Percentiles rank a stretch among this genome's conserved stretches.
Conservation (phyloP, 2,797 vertebrate species). For the Hozukius guyotensis region DNA sequence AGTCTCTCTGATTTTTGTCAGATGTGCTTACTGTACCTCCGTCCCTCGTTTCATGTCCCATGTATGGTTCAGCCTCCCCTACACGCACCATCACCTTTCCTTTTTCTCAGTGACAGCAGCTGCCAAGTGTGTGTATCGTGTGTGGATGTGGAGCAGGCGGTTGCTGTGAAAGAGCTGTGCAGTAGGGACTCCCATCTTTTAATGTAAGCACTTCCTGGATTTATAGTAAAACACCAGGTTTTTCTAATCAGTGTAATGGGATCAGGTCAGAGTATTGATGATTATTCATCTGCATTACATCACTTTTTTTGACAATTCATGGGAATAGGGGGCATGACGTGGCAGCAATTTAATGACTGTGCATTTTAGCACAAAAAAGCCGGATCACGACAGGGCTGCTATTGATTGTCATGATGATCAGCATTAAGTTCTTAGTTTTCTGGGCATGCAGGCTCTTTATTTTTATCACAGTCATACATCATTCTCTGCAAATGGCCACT, state of each 20-base stretch:
- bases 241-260: conserved; percentile 44
- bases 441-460: not conserved
- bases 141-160: not conserved
- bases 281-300: conserved; percentile 11
- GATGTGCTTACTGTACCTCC: not conserved
- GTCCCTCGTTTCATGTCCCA: not conserved
- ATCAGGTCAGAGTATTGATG: not conserved
- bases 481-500: not conserved
- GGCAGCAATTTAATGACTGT: not conserved
- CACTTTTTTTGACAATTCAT: conserved; percentile 4
- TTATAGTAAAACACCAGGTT: not conserved
- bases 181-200: conserved; percentile 2
- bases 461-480: not conserved
- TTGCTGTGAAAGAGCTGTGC: not conserved
- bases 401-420: not conserved
- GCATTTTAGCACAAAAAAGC: not conserved
- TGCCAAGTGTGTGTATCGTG: not conserved
- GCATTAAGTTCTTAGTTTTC: not conserved
- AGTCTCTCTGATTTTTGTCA: not conserved
- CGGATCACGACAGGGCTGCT: not conserved
- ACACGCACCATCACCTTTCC: not conserved
- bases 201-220: not conserved
- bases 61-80: not conserved
- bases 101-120: not conserved
- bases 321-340: not conserved